These are phyloP conservation scores for Odontothrips loti DNA, from an alignment of 2,888 invertebrate species.

Conservation along the genomic window DNA sequence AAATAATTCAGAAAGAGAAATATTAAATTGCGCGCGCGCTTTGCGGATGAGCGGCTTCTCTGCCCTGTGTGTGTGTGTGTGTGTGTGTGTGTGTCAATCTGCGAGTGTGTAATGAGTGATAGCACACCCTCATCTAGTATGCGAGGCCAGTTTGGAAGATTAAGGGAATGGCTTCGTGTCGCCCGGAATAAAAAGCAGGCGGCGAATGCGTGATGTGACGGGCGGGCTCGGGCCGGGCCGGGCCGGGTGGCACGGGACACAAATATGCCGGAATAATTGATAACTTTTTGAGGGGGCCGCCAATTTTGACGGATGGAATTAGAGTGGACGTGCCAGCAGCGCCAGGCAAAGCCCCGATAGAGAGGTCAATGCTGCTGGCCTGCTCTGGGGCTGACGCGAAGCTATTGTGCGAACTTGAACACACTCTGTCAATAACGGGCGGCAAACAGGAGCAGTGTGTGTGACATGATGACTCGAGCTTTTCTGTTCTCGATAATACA, in stretches of 20 bases:
- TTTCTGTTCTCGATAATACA: too few species aligned
- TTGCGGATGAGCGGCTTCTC: neutral
- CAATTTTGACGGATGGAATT: neutral
- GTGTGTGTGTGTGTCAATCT: neutral
- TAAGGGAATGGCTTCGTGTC: neutral
- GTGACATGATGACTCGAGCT: too few species aligned
- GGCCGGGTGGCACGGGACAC: neutral
- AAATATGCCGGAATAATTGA: conserved; percentile 8
- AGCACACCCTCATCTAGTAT: conserved; percentile 1
- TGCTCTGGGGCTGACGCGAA: too few species aligned
- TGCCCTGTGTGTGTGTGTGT: neutral
- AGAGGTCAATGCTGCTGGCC: too few species aligned
- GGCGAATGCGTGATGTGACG: neutral
- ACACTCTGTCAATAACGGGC: too few species aligned
- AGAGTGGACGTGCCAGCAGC: neutral
- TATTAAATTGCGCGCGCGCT: neutral
- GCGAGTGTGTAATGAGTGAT: neutral
- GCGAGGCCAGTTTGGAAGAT: neutral
- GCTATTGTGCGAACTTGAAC: too few species aligned
- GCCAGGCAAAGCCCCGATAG: too few species aligned
- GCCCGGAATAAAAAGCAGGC: neutral
- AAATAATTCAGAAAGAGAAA: neutral
- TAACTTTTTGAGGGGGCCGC: conserved; percentile 12
- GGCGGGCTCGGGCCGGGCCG: neutral
- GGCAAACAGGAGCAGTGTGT: too few species aligned